Conservation (phyloP, 2,888 invertebrate species). For the Dryocosmus kuriphilus region DNA sequence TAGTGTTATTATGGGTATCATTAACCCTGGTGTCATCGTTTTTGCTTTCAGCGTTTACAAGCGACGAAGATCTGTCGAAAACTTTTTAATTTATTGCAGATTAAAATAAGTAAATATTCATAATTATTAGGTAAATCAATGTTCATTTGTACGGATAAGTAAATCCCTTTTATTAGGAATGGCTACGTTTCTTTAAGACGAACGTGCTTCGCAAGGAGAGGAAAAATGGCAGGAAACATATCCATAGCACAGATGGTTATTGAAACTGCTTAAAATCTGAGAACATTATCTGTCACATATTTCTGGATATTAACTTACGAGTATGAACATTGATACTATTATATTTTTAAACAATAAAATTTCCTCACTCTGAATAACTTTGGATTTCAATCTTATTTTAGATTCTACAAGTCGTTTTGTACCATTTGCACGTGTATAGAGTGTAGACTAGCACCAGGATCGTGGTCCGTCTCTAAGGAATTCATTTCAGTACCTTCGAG, state of each 20-base stretch:
- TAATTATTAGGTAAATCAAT: too few species aligned
- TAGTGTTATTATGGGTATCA: conserved; percentile 34
- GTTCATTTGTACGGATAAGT: too few species aligned
- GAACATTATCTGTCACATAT: neutral
- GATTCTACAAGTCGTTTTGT: neutral
- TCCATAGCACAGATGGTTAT: too few species aligned
- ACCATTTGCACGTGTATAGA: neutral
- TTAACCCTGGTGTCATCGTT: conserved; percentile 17
- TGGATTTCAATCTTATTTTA: neutral
- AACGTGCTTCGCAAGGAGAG: too few species aligned
- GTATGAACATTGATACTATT: neutral
- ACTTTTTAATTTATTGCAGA: neutral
- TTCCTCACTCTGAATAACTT: neutral
- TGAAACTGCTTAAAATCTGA: too few species aligned
- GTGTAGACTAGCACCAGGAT: neutral
- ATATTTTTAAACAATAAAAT: neutral
- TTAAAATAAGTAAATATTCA: neutral
- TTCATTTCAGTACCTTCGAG: conserved; percentile 1
- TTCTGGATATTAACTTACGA: neutral
- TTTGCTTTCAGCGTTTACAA: conserved; percentile 17
- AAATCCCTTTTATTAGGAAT: too few species aligned
- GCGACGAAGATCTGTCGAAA: neutral
- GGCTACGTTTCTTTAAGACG: too few species aligned
- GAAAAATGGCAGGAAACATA: too few species aligned
- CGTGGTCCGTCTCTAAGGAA: neutral